Conservation (phyloP, 2,797 vertebrate species). For the Anolis apletophallus region DNA sequence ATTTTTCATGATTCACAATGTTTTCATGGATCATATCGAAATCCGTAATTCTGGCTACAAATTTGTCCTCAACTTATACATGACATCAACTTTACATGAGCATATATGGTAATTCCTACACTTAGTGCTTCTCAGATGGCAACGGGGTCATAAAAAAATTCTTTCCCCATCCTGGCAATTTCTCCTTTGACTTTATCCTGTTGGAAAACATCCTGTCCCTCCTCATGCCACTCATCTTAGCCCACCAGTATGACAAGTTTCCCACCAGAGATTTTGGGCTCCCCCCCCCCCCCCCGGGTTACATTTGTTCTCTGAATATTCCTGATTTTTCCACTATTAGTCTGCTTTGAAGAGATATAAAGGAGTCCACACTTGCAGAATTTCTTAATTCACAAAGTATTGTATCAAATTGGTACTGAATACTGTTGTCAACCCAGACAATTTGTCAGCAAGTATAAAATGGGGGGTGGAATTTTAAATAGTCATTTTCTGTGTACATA, state of each 20-base stretch:
- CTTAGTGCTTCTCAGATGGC: neutral
- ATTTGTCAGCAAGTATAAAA: constrained; percentile 16
- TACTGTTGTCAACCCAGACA: neutral
- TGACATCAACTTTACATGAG: too few species aligned
- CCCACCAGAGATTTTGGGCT: neutral
- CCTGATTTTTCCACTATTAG: neutral
- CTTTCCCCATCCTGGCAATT: neutral
- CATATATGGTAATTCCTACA: too few species aligned
- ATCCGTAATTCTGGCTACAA: too few species aligned
- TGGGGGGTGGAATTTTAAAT: neutral
- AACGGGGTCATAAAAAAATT: neutral
- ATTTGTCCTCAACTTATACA: too few species aligned
- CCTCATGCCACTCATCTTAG: neutral
- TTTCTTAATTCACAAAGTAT: constrained; percentile 13
- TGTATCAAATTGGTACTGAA: neutral
- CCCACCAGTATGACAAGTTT: neutral
- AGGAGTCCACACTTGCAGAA: neutral
- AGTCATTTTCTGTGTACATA: constrained; percentile 1
- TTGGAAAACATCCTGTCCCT: neutral
- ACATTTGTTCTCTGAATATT: neutral
- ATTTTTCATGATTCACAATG: too few species aligned
- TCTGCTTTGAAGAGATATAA: neutral
- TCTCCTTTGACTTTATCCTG: neutral
- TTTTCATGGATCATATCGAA: too few species aligned
- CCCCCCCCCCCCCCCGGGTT: too few species aligned